Evolutionary conservation across 2,113 vertebrate genomes (phyloP).

Genomic region (Cottus gobio): DNA sequence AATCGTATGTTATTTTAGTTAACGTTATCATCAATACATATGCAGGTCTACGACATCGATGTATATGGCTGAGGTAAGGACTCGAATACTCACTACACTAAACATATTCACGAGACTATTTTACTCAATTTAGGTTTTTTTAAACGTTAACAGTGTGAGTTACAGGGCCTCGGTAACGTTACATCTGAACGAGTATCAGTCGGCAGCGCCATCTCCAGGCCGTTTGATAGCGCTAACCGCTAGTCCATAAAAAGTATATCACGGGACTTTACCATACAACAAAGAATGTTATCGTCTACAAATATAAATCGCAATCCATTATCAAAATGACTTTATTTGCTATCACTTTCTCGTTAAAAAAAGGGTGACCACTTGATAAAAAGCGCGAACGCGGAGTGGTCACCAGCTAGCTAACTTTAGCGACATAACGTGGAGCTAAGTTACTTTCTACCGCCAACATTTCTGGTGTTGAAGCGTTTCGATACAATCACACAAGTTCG

Average conservation of each 20-base stretch:
- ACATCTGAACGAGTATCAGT: neutral
- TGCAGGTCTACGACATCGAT: too few species aligned
- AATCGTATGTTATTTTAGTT: too few species aligned
- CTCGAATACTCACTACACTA: too few species aligned
- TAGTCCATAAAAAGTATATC: neutral
- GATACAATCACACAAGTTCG: accelerated
- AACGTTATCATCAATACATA: too few species aligned
- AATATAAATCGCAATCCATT: accelerated
- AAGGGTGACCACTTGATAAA: neutral
- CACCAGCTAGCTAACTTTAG: neutral
- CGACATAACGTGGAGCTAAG: neutral
- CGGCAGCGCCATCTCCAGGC: conserved; percentile 57
- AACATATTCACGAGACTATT: neutral
- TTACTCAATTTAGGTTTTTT: neutral
- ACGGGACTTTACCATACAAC: too few species aligned
- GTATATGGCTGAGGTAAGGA: too few species aligned
- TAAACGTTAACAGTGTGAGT: neutral
- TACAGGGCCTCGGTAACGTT: neutral
- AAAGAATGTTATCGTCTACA: accelerated
- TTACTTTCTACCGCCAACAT: neutral
- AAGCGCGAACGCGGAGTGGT: conserved; percentile 17
- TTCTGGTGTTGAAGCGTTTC: accelerated
- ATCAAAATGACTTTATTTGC: accelerated
- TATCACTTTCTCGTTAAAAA: too few species aligned
- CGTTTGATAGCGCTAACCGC: accelerated